Conservation (phyloP, 1,140 invertebrate species). For the Hylyphantes graminicola region DNA sequence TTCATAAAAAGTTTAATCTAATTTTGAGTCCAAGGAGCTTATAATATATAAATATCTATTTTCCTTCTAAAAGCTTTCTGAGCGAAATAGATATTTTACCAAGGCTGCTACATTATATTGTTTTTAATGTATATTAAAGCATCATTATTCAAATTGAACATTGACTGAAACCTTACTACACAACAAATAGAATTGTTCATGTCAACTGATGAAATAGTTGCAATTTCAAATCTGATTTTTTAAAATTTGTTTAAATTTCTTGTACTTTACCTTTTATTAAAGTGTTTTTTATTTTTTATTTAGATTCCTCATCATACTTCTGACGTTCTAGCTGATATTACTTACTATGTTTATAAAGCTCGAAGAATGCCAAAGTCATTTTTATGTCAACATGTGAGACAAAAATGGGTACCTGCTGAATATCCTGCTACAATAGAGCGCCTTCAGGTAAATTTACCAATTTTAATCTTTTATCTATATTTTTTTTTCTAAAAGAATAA, state of each 20-base stretch:
- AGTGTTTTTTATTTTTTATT: constrained; percentile 10
- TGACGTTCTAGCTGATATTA: constrained; percentile 95
- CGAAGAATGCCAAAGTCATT: constrained; percentile 81
- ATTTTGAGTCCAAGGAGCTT: too few relatives aligned
- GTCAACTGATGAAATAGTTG: too few relatives aligned
- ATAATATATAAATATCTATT: too few relatives aligned
- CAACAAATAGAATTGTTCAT: too few relatives aligned
- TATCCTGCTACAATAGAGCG: constrained; percentile 93
- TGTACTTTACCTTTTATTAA: background rate
- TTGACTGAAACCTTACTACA: too few relatives aligned
- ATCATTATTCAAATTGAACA: too few relatives aligned
- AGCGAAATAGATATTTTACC: too few relatives aligned
- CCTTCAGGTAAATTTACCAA: constrained; percentile 72
- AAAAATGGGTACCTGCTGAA: constrained; percentile 94
- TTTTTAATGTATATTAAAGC: too few relatives aligned
- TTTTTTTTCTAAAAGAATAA: background rate
- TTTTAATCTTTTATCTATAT: background rate
- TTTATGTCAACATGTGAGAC: constrained; percentile 90
- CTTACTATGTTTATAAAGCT: constrained; percentile 96
- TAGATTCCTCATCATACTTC: constrained; percentile 92
- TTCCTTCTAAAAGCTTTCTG: too few relatives aligned
- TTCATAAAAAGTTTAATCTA: too few relatives aligned
- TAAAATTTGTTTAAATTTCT: background rate
- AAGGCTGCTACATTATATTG: too few relatives aligned
- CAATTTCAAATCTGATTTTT: too few relatives aligned